Evolutionary conservation across 2,113 vertebrate genomes (phyloP), one percentile per base, ranked within the genome.

Genomic region (Lepus americanus): DNA sequence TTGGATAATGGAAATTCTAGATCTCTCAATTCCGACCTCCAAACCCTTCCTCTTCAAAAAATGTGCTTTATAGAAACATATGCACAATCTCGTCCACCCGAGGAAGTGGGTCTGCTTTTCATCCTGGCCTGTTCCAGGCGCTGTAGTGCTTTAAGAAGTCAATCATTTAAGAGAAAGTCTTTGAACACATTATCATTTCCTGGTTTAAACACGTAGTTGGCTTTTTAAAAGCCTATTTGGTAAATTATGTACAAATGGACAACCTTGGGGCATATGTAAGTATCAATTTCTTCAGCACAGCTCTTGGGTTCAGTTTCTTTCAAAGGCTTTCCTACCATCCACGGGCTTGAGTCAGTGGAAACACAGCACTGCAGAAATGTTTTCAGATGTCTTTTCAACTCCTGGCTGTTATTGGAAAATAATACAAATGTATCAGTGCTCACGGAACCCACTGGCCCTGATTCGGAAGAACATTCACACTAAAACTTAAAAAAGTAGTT

Each of bases 1-100:
- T 61, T 59, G 16, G 66, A 83, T 87, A 90, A 96, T 80, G 82
- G 85, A 92, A 95, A 95, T 29, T 95, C 92, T 89, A 63, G n/a
- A 49, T 94, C 53, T 91, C 67, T 92, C 91, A 83, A 90, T 88
- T 63, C 87, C 49, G 22, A 93, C 86, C 83, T 86, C 70, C 63
- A 89, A 95, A 87, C 64, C 86, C 61, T 69, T 67, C 31, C 59
- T 86, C 17, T 89, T 77, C 36, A 92, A 44, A 89, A 94, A 84
- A 59, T n/a, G 22, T 29, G n/a, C 73, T 95, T 84, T 82, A 27
- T 79, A 22, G 85, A 90, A 95, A 91, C 78, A 86, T 9, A n/a
- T 17, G 25, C 17, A 74, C 59, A 39, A 49, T 55, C 12, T 80
- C 33, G 22, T 49, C 64, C 86, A 9, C 36, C 39, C 3, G 14